Percentiles rank a stretch among this genome's conserved stretches.
These are phyloP conservation scores for Enteromius mattozi DNA, from an alignment of 2,797 vertebrate genomes.

Conservation along the genomic window DNA sequence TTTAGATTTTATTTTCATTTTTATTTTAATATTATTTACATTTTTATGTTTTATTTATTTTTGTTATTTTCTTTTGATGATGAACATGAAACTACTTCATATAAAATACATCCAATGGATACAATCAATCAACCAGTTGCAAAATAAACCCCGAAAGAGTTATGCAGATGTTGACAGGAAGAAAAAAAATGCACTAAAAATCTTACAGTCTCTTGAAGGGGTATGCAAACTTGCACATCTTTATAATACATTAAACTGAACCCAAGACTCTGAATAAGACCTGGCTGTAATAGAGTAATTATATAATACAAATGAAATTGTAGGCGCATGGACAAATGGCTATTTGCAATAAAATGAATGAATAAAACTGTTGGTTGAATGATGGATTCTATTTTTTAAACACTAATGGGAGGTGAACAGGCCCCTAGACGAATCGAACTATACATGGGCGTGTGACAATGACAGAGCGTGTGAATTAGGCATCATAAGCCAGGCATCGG, in stretches of 20 bases:
- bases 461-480: conserved; percentile 58
- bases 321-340: conserved; percentile 1
- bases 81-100: not conserved
- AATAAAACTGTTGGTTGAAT: conserved; percentile 50
- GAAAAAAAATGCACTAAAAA: not conserved
- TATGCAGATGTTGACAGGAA: too few relatives aligned
- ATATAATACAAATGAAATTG: conserved; percentile 15
- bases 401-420: conserved; percentile 46
- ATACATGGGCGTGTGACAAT: conserved; percentile 51
- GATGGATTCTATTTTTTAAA: conserved; percentile 55
- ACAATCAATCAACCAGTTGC: not conserved
- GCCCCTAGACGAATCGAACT: conserved; percentile 30
- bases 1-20: not conserved
- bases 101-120: not conserved
- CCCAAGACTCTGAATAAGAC: not conserved
- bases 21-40: not conserved
- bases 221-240: not conserved
- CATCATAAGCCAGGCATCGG: conserved; percentile 21
- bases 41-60: not conserved
- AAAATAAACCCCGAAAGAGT: not conserved
- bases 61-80: not conserved
- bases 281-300: conserved; percentile 15
- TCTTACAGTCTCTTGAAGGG: not conserved
- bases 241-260: not conserved
- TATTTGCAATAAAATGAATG: conserved; percentile 35